Percentiles rank a stretch among this genome's conserved stretches.
Evolutionary conservation across 2,797 vertebrate species (phyloP).

Genomic region (Malurus splendens): DNA sequence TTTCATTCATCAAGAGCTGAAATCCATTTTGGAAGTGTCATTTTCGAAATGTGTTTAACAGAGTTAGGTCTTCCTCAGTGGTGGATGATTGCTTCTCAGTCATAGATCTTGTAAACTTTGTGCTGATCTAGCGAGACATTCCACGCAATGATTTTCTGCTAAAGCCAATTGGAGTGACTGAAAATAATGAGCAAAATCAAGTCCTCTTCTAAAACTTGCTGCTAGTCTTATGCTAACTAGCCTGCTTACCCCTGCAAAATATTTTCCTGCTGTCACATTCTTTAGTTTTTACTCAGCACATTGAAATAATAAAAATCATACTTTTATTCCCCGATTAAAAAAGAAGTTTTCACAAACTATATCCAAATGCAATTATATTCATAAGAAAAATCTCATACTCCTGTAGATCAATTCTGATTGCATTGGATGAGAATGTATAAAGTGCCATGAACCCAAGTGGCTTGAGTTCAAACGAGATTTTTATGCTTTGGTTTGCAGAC

Average conservation of each 20-base stretch:
- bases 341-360: background rate
- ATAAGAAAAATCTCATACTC: background rate
- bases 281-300: background rate
- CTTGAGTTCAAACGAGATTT: background rate
- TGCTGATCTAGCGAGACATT: background rate
- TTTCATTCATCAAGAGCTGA: slow-evolving; percentile 30
- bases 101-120: background rate
- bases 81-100: background rate
- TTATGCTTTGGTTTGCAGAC: background rate
- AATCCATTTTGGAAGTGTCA: slow-evolving; percentile 26
- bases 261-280: background rate
- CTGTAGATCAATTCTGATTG: background rate
- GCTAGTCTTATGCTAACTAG: background rate
- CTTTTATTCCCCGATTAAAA: background rate
- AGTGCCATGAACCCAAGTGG: background rate
- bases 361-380: background rate
- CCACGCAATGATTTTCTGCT: background rate
- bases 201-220: background rate
- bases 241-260: background rate
- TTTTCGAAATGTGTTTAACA: slow-evolving; percentile 23
- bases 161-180: background rate
- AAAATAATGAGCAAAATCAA: background rate
- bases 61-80: slow-evolving; percentile 8
- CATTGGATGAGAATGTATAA: background rate
- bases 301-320: background rate